phyloP scores from a whole-genome alignment of 2,888 invertebrate species.

The Corythucha ciliata region DNA sequence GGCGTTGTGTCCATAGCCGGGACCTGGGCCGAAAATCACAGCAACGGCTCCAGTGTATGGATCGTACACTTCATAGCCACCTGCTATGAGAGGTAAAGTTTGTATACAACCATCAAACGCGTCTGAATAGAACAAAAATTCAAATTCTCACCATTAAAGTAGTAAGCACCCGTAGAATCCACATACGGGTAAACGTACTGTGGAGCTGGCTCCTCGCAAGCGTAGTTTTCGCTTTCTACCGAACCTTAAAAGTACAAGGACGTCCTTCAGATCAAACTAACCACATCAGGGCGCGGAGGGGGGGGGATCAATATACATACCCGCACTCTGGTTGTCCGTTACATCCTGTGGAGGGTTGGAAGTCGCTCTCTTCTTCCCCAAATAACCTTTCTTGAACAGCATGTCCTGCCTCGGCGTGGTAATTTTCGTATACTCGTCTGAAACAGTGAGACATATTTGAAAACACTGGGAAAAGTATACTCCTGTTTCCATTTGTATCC shows the following conservation, averaged over 20 bases:
- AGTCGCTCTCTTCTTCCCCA: conserved; percentile 45
- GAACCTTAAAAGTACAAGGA: conserved; percentile 21
- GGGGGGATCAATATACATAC: conserved; percentile 20
- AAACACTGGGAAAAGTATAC: no score
- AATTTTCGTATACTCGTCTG: conserved; percentile 60
- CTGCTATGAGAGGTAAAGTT: conserved; percentile 14
- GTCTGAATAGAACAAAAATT: not conserved
- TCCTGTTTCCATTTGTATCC: no score
- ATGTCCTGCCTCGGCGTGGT: conserved; percentile 61
- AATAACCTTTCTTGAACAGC: conserved; percentile 59
- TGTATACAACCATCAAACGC: not conserved
- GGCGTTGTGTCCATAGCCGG: conserved; percentile 37
- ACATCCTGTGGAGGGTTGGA: conserved; percentile 28
- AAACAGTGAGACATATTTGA: no score
- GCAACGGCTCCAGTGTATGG: conserved; percentile 39
- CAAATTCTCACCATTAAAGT: conserved; percentile 44
- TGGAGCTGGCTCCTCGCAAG: conserved; percentile 29
- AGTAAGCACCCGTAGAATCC: conserved; percentile 46
- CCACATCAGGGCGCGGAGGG: not conserved
- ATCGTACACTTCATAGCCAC: conserved; percentile 39
- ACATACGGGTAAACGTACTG: conserved; percentile 40
- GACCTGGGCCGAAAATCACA: conserved; percentile 42
- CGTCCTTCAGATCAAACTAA: not conserved
- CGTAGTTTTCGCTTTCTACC: conserved; percentile 30
- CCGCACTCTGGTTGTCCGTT: conserved; percentile 30